phyloP scores from a whole-genome alignment of 2,113 vertebrate species.

The Phylloscopus whistleri region DNA sequence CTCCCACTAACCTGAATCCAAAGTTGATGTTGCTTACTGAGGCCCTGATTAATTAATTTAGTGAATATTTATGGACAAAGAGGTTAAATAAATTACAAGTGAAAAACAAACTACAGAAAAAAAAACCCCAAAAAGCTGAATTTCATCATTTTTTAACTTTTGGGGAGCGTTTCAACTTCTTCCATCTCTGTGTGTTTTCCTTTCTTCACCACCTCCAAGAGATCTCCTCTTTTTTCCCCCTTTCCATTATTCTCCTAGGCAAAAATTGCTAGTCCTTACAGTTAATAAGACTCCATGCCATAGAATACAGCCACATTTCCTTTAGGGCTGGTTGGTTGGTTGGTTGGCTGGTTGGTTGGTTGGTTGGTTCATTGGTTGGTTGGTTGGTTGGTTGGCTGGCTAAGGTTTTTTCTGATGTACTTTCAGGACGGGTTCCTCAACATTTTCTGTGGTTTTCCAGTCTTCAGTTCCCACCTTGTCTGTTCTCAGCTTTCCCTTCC shows the following conservation, averaged over 20 bases:
- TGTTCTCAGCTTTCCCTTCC: background rate
- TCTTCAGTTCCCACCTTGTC: background rate
- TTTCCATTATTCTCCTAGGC: background rate
- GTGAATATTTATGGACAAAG: background rate
- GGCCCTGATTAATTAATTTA: background rate
- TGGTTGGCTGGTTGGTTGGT: no score
- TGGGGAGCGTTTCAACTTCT: background rate
- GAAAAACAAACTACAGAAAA: background rate
- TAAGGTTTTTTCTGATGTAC: background rate
- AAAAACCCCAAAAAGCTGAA: background rate
- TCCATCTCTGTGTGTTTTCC: background rate
- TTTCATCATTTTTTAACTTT: background rate
- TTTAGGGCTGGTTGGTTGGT: background rate
- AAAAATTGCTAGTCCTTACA: background rate
- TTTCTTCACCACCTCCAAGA: background rate
- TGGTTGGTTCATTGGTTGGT: no score
- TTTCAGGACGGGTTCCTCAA: background rate
- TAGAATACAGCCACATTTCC: background rate
- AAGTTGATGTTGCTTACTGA: fast-evolving
- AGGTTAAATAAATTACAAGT: background rate
- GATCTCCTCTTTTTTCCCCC: background rate
- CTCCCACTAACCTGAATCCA: background rate
- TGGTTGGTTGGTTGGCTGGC: background rate
- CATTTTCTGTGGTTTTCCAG: background rate
- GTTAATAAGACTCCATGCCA: background rate